Evolutionary conservation across 1,140 invertebrate species (phyloP), one percentile per base, ranked within the genome.

Genomic region (Drosophila triauraria): DNA sequence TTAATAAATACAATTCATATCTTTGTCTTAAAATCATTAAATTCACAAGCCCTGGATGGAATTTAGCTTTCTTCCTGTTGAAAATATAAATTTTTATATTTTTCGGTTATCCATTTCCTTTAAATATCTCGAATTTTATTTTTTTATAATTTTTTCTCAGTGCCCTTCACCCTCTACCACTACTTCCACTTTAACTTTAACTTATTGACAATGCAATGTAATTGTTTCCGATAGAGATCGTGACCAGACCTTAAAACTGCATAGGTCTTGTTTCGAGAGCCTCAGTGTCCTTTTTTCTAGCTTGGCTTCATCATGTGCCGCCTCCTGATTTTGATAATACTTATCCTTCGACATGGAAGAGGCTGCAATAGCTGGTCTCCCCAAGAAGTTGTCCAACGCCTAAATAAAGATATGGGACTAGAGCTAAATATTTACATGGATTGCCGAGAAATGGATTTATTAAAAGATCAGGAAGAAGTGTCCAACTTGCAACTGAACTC

Each of bases 161-260:
- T 64, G 27, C 4, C 4, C 8, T 35, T 68, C 40, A 61, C 72
- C 72, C 23, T 42, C 47, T 44, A 75, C 54, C 61, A 48, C 20
- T 51, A 53, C 51, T 57, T 78, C 51, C 46, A 78, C 75, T 44
- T 67, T 2, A 77, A 78, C 65, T 60, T 38, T 9, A 47, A 71
- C 20, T 50, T 71, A 72, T 61, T 78, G 46, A 77, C 56, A 77
- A 75, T 75, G 62, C 72, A 23, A 35, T 56, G 75, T 68, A 68
- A 57, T 76, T 75, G 70, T 75, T 65, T 58, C 43, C 50, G 74
- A 77, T 77, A 43, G 43, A 56, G 47, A 76, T 77, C 75, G 44
- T 63, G 47, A 25, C 56, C 48, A 23, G 57, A 43, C 27, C 69
- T 74, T 74, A 74, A 75, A 75, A 74, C 35, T 42, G 35, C 27